These are phyloP conservation scores for Zaprionus davidi DNA, from an alignment of 1,140 invertebrate species.

Conservation along the genomic window DNA sequence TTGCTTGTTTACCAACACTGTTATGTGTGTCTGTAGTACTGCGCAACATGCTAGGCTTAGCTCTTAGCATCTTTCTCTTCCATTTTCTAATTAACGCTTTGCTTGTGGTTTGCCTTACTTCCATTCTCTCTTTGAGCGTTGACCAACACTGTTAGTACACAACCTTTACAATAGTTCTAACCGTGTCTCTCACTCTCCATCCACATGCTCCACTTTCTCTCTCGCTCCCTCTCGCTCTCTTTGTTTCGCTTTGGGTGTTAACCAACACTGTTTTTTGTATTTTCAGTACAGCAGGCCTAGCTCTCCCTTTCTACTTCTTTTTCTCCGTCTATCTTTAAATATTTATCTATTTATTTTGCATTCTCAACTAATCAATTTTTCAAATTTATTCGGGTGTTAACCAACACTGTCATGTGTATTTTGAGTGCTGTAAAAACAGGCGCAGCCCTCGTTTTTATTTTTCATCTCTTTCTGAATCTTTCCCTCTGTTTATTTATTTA, in stretches of 20 bases:
- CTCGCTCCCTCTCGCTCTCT: not conserved
- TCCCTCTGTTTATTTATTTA: not conserved
- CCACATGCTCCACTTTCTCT: too few relatives aligned
- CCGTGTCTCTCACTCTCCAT: not conserved
- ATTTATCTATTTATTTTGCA: too few relatives aligned
- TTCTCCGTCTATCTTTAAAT: too few relatives aligned
- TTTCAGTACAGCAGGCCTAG: too few relatives aligned
- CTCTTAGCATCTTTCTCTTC: not conserved
- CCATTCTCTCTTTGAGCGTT: too few relatives aligned
- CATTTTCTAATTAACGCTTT: too few relatives aligned
- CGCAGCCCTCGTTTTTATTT: not conserved
- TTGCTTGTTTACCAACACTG: conserved; percentile 4
- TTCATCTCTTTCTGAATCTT: not conserved
- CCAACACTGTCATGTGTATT: not conserved
- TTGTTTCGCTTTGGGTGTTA: not conserved
- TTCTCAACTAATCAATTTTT: too few relatives aligned
- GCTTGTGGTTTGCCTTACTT: too few relatives aligned
- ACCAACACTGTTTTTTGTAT: too few relatives aligned
- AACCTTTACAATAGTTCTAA: too few relatives aligned
- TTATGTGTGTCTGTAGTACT: not conserved
- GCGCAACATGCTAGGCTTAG: not conserved
- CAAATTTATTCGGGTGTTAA: not conserved
- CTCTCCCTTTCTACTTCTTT: too few relatives aligned
- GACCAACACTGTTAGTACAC: too few relatives aligned
- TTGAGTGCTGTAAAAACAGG: not conserved